These are phyloP conservation scores for Trichogramma dendrolimi DNA, from an alignment of 2,888 invertebrate genomes.

Conservation along the genomic window DNA sequence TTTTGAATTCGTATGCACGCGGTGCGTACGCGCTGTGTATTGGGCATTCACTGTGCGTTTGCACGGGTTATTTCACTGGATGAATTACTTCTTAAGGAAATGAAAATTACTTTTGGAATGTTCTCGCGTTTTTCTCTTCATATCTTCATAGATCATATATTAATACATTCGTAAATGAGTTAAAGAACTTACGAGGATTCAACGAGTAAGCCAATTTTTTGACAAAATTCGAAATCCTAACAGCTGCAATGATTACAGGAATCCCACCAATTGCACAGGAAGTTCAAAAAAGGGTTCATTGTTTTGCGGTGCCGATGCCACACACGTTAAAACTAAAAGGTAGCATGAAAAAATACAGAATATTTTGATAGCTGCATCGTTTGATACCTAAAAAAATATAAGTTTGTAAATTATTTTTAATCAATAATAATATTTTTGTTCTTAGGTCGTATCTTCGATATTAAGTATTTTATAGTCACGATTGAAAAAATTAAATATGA, in stretches of 20 bases:
- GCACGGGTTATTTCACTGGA: conserved; percentile 23
- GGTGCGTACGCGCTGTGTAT: background rate
- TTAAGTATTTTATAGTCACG: too few relatives aligned
- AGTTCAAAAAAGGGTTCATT: conserved; percentile 65
- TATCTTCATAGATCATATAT: background rate
- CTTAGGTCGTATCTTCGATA: too few relatives aligned
- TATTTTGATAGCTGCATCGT: conserved; percentile 42
- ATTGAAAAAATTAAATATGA: too few relatives aligned
- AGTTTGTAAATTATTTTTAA: too few relatives aligned
- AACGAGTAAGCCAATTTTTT: conserved; percentile 79
- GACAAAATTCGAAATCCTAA: conserved; percentile 74
- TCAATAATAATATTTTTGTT: too few relatives aligned
- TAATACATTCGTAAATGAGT: background rate
- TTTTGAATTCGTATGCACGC: background rate
- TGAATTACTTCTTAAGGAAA: conserved; percentile 19
- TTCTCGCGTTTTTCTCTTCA: background rate
- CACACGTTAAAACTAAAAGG: conserved; percentile 38
- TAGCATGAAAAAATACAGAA: conserved; percentile 38
- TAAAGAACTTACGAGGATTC: conserved; percentile 63
- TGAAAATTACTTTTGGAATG: conserved; percentile 1
- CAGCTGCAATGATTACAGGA: conserved; percentile 75
- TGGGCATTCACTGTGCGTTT: conserved; percentile 13
- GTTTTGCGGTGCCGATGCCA: conserved; percentile 39
- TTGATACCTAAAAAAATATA: conserved; percentile 13
- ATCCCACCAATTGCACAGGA: conserved; percentile 80